Conservation (phyloP, 2,113 vertebrate genomes). For the Mobula hypostoma region DNA sequence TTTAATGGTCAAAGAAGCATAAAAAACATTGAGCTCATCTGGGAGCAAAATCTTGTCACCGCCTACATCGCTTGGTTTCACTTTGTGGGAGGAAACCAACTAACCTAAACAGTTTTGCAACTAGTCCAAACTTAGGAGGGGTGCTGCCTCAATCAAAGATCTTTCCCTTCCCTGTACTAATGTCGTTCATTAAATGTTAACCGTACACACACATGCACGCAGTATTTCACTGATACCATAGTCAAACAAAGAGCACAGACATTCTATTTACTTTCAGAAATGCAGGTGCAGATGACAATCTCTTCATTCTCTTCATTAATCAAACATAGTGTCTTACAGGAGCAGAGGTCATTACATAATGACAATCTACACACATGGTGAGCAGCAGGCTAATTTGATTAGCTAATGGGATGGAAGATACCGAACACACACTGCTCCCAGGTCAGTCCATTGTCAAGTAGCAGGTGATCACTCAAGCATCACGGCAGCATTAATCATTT, state of each 20-base stretch:
- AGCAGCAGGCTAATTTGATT: not conserved
- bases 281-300: not conserved
- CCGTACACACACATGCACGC: not conserved
- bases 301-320: slow-evolving; percentile 21
- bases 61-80: too few relatives aligned
- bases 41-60: too few relatives aligned
- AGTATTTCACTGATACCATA: not conserved
- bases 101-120: too few relatives aligned
- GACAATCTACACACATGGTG: not conserved
- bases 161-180: slow-evolving; percentile 1
- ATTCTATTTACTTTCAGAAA: slow-evolving; percentile 1
- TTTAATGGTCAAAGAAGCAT: too few relatives aligned
- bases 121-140: not conserved
- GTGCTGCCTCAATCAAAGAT: not conserved
- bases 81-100: too few relatives aligned
- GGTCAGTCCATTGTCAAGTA: not conserved
- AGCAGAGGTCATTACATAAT: slow-evolving; percentile 15
- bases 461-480: not conserved
- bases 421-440: not conserved
- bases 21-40: too few relatives aligned
- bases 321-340: not conserved
- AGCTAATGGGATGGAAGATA: not conserved
- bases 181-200: not conserved
- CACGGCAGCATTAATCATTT: not conserved
- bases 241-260: not conserved